Evolutionary conservation across 2,888 invertebrate species (phyloP).

Genomic region (Lampropteryx suffumata): DNA sequence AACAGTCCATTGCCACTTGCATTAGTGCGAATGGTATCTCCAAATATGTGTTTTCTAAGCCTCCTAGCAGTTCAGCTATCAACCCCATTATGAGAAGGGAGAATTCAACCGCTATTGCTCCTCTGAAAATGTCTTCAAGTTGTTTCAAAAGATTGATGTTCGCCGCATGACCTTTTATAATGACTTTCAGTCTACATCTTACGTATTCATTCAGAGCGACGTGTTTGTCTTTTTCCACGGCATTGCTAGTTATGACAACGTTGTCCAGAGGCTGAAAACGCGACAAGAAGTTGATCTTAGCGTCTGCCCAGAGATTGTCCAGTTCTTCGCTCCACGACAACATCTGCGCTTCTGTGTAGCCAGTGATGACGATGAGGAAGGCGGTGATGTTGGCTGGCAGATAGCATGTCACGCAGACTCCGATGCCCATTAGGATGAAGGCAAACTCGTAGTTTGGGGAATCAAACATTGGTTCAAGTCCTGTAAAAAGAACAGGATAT

Average conservation of each 20-base stretch:
- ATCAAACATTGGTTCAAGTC: constrained; percentile 55
- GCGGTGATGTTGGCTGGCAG: constrained; percentile 49
- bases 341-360: constrained; percentile 60
- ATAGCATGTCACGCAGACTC: constrained; percentile 43
- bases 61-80: constrained; percentile 46
- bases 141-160: constrained; percentile 39
- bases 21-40: constrained; percentile 49
- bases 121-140: constrained; percentile 43
- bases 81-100: constrained; percentile 40
- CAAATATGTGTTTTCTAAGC: constrained; percentile 51
- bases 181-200: constrained; percentile 33
- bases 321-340: constrained; percentile 55
- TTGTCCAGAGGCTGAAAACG: neutral
- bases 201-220: constrained; percentile 35
- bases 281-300: constrained; percentile 32
- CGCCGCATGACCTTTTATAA: constrained; percentile 39
- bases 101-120: constrained; percentile 48
- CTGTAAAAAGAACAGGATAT: constrained; percentile 34
- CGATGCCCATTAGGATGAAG: constrained; percentile 32
- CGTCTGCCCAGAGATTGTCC: constrained; percentile 49
- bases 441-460: constrained; percentile 59
- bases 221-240: constrained; percentile 29
- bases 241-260: neutral
- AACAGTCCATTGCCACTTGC: constrained; percentile 55
- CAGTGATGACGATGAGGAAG: constrained; percentile 50